Percentiles rank a stretch among this genome's conserved stretches.
phyloP scores from a whole-genome alignment of 2,888 invertebrate genomes.

The Pandemis heparana region DNA sequence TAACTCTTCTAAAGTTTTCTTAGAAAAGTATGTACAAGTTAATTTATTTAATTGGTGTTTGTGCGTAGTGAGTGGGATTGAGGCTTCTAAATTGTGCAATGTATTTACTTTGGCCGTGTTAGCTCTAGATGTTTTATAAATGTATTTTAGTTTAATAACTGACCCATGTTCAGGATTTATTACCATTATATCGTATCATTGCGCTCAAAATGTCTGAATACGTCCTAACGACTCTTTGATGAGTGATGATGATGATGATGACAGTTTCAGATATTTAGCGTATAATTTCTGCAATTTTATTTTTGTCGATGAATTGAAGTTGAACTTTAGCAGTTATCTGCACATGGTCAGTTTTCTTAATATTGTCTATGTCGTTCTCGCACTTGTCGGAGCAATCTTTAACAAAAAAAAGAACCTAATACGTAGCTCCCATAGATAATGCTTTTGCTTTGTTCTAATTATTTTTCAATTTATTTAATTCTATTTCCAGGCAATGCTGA shows the following conservation, averaged over 20 bases:
- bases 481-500: constrained; percentile 88
- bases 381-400: background rate
- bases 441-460: constrained; percentile 71
- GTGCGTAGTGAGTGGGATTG: constrained; percentile 20
- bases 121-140: background rate
- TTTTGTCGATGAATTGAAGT: background rate
- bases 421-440: constrained; percentile 41
- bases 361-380: background rate
- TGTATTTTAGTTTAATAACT: background rate
- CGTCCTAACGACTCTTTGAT: background rate
- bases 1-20: background rate
- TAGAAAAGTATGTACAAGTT: background rate
- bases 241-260: too few relatives aligned
- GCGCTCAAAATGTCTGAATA: background rate
- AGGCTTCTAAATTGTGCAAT: constrained; percentile 11
- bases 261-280: background rate
- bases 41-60: background rate
- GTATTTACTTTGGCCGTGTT: constrained; percentile 7
- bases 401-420: background rate
- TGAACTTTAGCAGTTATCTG: background rate
- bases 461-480: constrained; percentile 72
- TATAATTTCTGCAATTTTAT: background rate
- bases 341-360: constrained; percentile 4
- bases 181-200: background rate
- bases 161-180: background rate